Base-by-base conservation (phyloP, 2,888 invertebrate genomes). In the Quadroppia sp. region DNA sequence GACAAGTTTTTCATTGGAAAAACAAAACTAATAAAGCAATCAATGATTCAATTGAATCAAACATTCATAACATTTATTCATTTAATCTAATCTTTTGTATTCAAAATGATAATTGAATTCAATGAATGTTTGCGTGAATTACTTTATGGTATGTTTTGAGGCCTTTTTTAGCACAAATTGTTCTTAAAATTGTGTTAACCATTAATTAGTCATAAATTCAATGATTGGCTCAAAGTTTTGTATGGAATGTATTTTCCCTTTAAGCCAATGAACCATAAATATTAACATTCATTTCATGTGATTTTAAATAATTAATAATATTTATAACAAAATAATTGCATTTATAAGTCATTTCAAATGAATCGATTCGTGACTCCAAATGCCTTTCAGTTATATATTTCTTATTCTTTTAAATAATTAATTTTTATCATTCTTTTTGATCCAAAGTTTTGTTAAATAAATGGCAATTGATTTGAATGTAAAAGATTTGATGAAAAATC, bases 361-460 rank as follows among this genome's bases (percentile, higher is more conserved):
- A 50, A 50, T 4, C 15, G 17, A 20, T 50, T 50, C 50, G 50
- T 50, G 50, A 50, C 50, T 50, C 20, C n/a, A 17, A 50, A 50
- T 50, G 50, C 50, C 50, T 50, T 50, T 50, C 17, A 50, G 50
- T n/a, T 6, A 50, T 50, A 50, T n/a, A n/a, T n/a, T n/a, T n/a
- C n/a, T n/a, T n/a, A n/a, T n/a, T n/a, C n/a, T n/a, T n/a, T n/a
- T n/a, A n/a, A n/a, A n/a, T n/a, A n/a, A n/a, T n/a, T n/a, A n/a
- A n/a, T n/a, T n/a, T n/a, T n/a, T 64, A 20, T 64, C 23, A 36
- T 17, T 40, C 36, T 64, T 64, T 61, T 64, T 32, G 64, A 45
- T 15, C 11, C 6, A 45, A 45, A 45, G 2, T 13, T 17, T 45
- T 15, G 17, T 15, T 2, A 50, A 20, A 20, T 20, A 7, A 50